phyloP scores from a whole-genome alignment of 2,113 vertebrate species.

The Otocyon megalotis region DNA sequence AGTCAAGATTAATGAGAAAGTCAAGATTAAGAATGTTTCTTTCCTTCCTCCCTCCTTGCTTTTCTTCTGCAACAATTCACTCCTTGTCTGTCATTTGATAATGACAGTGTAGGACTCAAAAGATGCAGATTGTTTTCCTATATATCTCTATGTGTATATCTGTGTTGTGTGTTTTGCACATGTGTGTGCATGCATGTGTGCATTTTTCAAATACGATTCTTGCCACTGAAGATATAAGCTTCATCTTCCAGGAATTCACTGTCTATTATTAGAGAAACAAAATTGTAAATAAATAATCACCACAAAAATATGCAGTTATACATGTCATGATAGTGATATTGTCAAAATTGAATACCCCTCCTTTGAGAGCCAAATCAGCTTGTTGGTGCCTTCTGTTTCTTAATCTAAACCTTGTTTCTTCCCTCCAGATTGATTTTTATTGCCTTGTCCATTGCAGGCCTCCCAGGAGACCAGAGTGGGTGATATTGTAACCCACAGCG shows the following conservation, averaged over 20 bases:
- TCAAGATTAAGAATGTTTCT: constrained; percentile 22
- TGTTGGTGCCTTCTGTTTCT: constrained; percentile 33
- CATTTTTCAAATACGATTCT: background rate
- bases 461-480: constrained; percentile 56
- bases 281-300: constrained; percentile 22
- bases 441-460: constrained; percentile 13
- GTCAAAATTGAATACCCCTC: constrained; percentile 29
- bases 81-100: background rate
- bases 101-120: background rate
- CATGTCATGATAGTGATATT: background rate
- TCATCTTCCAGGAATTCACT: background rate
- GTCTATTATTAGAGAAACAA: constrained; percentile 11
- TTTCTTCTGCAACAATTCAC: constrained; percentile 31
- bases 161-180: background rate
- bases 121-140: background rate
- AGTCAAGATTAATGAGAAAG: constrained; percentile 9
- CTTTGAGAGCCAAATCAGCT: constrained; percentile 1
- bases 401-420: constrained; percentile 39
- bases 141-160: background rate
- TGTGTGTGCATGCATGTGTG: background rate
- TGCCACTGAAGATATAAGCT: background rate
- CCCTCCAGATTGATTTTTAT: constrained; percentile 53
- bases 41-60: background rate
- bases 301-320: background rate
- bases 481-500: constrained; percentile 23